Conservation (phyloP, 2,888 invertebrate genomes). For the Volucella zonaria region DNA sequence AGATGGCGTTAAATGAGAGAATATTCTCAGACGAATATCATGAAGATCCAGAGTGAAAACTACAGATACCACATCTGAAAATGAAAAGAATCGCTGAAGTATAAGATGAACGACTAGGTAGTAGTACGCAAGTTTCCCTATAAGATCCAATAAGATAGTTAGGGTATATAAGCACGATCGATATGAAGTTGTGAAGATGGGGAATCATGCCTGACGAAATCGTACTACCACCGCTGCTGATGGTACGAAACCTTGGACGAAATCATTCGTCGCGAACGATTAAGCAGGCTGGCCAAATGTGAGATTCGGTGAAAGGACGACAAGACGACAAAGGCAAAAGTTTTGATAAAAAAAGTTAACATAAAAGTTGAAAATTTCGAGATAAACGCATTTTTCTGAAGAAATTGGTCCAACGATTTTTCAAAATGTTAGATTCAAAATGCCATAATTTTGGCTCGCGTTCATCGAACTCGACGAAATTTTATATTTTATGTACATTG, state of each 20-base stretch:
- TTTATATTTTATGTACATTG: no score
- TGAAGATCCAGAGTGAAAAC: no score
- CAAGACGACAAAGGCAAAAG: no score
- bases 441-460: no score
- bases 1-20: slow-evolving; percentile 20
- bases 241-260: slow-evolving; percentile 56
- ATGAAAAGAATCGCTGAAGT: slow-evolving; percentile 18
- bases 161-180: neutral
- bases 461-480: no score
- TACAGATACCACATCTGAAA: neutral
- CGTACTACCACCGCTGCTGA: slow-evolving; percentile 46
- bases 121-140: slow-evolving; percentile 42
- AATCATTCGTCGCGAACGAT: slow-evolving; percentile 59
- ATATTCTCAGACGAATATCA: slow-evolving; percentile 40
- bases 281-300: slow-evolving; percentile 56
- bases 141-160: slow-evolving; percentile 38
- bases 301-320: no score
- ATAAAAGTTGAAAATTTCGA: no score
- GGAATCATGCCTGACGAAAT: slow-evolving; percentile 25
- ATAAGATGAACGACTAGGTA: slow-evolving; percentile 41
- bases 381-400: no score
- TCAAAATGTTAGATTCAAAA: no score
- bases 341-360: no score
- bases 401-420: no score
- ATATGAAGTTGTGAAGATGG: neutral